phyloP scores from a whole-genome alignment of 2,797 vertebrate species.

The Cercopithecus diana region DNA sequence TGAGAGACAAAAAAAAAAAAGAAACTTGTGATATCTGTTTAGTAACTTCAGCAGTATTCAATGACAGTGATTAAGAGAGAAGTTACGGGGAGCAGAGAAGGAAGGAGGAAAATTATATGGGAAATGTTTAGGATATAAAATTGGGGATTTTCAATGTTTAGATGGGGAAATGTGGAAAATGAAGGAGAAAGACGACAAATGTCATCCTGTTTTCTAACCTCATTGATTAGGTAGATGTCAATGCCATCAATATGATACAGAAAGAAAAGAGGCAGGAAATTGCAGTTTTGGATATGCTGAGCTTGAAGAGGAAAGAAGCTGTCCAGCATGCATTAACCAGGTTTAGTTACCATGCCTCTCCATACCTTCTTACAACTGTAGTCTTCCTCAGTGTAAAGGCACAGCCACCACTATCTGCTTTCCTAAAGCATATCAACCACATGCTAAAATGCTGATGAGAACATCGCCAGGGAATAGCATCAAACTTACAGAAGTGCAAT shows the following conservation, averaged over 20 bases:
- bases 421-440: neutral
- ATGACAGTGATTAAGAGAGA: neutral
- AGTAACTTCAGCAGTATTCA: neutral
- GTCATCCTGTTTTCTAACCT: neutral
- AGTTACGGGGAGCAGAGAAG: neutral
- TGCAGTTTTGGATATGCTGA: neutral
- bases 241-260: neutral
- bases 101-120: neutral
- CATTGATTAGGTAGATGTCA: neutral
- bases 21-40: neutral
- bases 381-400: neutral
- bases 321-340: neutral
- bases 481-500: neutral
- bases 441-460: neutral
- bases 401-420: neutral
- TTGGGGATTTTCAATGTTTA: neutral
- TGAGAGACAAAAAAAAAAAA: neutral
- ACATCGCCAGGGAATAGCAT: neutral
- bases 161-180: neutral
- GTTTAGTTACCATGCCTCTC: neutral
- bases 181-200: neutral
- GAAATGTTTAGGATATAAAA: neutral
- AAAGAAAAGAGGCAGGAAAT: neutral
- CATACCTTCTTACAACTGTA: neutral
- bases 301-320: neutral